These are phyloP conservation scores for Atta colombica DNA, from an alignment of 1,140 invertebrate genomes.

Conservation along the genomic window DNA sequence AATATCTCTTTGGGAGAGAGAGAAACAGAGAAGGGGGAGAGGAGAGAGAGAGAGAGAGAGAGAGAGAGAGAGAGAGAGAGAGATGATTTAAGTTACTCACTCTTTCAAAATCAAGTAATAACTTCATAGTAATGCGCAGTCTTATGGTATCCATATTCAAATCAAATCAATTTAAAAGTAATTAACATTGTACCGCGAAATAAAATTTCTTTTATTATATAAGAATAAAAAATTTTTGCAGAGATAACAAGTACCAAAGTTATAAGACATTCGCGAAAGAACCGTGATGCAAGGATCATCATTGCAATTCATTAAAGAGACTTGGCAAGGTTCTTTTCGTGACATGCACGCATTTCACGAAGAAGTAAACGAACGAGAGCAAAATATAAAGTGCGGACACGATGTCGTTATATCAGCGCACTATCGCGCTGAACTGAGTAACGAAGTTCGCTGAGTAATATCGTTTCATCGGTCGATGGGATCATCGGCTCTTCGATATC, in stretches of 20 bases:
- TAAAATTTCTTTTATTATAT: neutral
- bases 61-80: no score
- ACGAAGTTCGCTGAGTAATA: conserved; percentile 73
- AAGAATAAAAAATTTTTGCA: neutral
- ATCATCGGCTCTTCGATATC: conserved; percentile 76
- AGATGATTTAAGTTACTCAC: no score
- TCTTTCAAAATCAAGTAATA: no score
- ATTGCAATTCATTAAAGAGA: conserved; percentile 16
- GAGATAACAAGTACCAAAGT: neutral
- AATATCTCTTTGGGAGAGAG: neutral
- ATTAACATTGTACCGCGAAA: neutral
- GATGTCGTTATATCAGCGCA: conserved; percentile 59
- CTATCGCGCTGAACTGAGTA: conserved; percentile 53
- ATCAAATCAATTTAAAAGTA: no score
- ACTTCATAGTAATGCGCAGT: no score
- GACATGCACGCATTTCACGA: neutral
- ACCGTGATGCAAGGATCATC: neutral
- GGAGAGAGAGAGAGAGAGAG: no score
- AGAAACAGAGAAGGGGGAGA: neutral
- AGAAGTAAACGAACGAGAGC: conserved; percentile 47
- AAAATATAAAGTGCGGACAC: conserved; percentile 32
- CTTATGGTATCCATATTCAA: no score
- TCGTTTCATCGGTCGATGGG: conserved; percentile 74
- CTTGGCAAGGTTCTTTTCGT: no score
- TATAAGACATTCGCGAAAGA: neutral